Evolutionary conservation across 2,113 vertebrate genomes (phyloP).

Genomic region (Uria lomvia): DNA sequence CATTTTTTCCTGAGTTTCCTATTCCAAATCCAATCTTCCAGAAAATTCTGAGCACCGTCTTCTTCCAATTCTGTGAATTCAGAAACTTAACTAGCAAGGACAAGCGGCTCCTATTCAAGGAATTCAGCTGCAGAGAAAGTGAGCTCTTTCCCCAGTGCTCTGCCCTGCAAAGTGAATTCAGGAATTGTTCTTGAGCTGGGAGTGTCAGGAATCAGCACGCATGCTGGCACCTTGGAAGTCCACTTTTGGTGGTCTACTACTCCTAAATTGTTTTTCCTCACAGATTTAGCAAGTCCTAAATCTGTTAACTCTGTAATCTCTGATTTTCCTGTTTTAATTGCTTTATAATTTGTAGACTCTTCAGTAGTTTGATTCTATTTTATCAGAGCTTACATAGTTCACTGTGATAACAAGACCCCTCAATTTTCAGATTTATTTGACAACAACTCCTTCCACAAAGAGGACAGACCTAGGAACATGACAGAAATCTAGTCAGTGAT

Average conservation of each 20-base stretch:
- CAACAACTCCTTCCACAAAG: not conserved
- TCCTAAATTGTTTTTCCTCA: not conserved
- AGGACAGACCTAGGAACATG: not conserved
- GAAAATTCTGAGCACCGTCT: not conserved
- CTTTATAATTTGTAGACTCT: not conserved
- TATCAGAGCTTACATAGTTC: not conserved
- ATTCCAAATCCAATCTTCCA: not conserved
- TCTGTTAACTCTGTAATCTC: not conserved
- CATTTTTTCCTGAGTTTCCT: not conserved
- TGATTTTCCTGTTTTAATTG: not conserved
- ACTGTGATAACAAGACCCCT: not conserved
- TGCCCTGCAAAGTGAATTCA: not conserved
- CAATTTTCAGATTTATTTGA: not conserved
- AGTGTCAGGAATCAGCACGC: not conserved
- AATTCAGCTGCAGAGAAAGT: not conserved
- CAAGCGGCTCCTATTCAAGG: not conserved
- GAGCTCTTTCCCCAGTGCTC: not conserved
- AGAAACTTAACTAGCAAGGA: not conserved
- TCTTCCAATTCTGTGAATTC: not conserved
- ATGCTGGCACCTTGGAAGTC: not conserved
- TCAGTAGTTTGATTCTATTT: not conserved
- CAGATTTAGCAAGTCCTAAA: not conserved
- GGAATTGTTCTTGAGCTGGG: not conserved
- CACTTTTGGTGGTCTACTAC: not conserved
- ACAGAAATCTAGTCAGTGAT: not conserved